Evolutionary conservation across 2,797 vertebrate genomes (phyloP), one percentile per base, ranked within the genome.

Genomic region (Nasua narica): DNA sequence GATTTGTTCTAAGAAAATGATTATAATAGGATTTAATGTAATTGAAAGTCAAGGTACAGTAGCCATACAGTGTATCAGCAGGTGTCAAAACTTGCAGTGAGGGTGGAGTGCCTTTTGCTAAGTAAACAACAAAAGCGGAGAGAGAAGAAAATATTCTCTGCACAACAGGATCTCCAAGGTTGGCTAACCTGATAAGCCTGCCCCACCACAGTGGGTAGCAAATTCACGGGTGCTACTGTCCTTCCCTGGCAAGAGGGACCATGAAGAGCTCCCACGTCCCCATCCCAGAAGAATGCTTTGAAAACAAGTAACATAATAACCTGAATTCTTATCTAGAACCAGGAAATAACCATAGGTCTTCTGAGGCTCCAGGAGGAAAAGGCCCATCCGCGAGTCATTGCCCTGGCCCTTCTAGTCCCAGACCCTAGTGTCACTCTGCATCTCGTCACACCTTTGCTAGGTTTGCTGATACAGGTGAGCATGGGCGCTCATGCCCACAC

Each of bases 1-100:
- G 98, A 99, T 99, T 99, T 99, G 98, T 98, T 98, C 98, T 98
- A 98, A 98, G 98, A 98, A 99, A 99, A 98, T 98, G 98, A 98
- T 98, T 98, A 98, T 98, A 98, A 98, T 98, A 98, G 98, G 98
- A 99, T 98, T 98, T 98, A 98, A 98, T 97, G 97, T 98, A 98
- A 99, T 98, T 99, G 98, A 98, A 99, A 99, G 98, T 98, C 98
- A 98, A 98, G 98, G 98, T 98, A 98, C 98, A 98, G 98, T 98
- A 99, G 98, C 98, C 97, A 97, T 97, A 97, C 94, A 94, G 96
- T 97, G 89, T 98, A 98, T 98, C 97, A 97, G 95, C 98, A 74
- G 96, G 89, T 93, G 98, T 98, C 98, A 98, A 97, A 98, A 98
- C 97, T 97, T 97, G 97, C 97, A 97, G 91, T 77, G 82, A 92